A percentile compares a stretch with the other conserved stretches of the same genome.
These are phyloP conservation scores for Temnothorax ravouxi DNA, from an alignment of 2,888 invertebrate genomes.

Conservation along the genomic window DNA sequence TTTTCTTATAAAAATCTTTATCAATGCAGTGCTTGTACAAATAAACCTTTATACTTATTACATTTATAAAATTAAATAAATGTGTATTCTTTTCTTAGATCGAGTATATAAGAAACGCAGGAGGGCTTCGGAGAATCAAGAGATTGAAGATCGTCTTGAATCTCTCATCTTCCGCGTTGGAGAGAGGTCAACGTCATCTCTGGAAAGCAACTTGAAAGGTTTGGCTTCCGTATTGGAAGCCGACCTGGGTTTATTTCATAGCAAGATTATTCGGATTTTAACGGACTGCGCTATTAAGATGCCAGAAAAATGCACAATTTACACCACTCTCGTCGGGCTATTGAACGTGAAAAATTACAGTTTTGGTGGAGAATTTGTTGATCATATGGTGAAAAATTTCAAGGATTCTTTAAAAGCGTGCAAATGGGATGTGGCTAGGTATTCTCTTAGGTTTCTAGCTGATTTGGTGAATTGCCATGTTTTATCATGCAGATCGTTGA, in stretches of 20 bases:
- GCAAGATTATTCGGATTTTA: constrained; percentile 96
- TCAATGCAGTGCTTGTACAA: background rate
- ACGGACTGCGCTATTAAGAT: constrained; percentile 97
- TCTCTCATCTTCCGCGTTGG: constrained; percentile 97
- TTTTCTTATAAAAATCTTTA: background rate
- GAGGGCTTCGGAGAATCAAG: constrained; percentile 96
- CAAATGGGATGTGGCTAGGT: constrained; percentile 96
- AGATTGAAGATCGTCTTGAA: constrained; percentile 98
- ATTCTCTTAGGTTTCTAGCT: constrained; percentile 96
- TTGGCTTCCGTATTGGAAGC: constrained; percentile 97
- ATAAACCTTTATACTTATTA: background rate
- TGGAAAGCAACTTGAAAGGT: constrained; percentile 98
- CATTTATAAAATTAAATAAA: background rate
- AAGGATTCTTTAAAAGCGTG: constrained; percentile 96
- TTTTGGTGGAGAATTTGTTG: constrained; percentile 99
- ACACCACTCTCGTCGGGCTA: constrained; percentile 98
- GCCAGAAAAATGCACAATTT: constrained; percentile 99
- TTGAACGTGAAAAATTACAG: constrained; percentile 99
- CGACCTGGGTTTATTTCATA: constrained; percentile 96
- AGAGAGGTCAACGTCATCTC: constrained; percentile 97
- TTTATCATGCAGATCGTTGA: constrained; percentile 95
- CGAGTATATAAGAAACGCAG: constrained; percentile 94
- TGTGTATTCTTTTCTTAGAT: constrained; percentile 87
- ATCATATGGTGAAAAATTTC: constrained; percentile 97
- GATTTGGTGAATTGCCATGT: constrained; percentile 99